Conservation (phyloP, 2,888 invertebrate species). For the Agapostemon virescens region DNA sequence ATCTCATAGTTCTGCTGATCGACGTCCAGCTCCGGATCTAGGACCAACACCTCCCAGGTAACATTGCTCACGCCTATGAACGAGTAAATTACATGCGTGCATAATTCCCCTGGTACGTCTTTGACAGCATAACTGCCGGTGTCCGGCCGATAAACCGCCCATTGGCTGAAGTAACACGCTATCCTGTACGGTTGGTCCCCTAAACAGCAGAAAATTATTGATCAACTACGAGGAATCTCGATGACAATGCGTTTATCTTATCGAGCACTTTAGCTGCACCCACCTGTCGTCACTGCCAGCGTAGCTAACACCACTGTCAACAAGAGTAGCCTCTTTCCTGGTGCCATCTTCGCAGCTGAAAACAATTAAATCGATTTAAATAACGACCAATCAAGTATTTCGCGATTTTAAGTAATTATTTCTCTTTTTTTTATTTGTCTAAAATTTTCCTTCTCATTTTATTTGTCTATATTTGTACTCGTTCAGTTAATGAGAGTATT, state of each 20-base stretch:
- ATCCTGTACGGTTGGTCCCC: slow-evolving; percentile 77
- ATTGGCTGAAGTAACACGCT: slow-evolving; percentile 88
- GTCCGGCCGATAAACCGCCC: slow-evolving; percentile 93
- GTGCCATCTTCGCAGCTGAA: slow-evolving; percentile 60
- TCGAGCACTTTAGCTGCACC: slow-evolving; percentile 10
- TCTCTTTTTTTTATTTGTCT: no score
- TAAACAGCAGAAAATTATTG: slow-evolving; percentile 16
- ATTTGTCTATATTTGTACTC: no score
- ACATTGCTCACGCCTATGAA: slow-evolving; percentile 92
- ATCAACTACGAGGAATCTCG: background rate
- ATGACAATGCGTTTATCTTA: slow-evolving; percentile 26
- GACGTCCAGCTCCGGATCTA: slow-evolving; percentile 91
- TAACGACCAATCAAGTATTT: background rate
- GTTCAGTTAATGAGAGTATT: no score
- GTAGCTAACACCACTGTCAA: slow-evolving; percentile 53
- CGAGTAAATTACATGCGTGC: slow-evolving; percentile 93
- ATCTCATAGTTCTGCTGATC: slow-evolving; percentile 89
- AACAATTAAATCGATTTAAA: background rate
- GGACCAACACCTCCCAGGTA: slow-evolving; percentile 88
- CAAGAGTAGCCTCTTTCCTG: slow-evolving; percentile 51
- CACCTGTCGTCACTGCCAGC: slow-evolving; percentile 59
- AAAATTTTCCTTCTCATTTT: no score
- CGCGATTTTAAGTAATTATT: background rate
- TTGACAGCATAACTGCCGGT: slow-evolving; percentile 91
- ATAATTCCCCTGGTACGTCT: slow-evolving; percentile 90